Percentiles rank a stretch among this genome's conserved stretches.
phyloP scores from a whole-genome alignment of 1,140 invertebrate species.

The Idris sp. region DNA sequence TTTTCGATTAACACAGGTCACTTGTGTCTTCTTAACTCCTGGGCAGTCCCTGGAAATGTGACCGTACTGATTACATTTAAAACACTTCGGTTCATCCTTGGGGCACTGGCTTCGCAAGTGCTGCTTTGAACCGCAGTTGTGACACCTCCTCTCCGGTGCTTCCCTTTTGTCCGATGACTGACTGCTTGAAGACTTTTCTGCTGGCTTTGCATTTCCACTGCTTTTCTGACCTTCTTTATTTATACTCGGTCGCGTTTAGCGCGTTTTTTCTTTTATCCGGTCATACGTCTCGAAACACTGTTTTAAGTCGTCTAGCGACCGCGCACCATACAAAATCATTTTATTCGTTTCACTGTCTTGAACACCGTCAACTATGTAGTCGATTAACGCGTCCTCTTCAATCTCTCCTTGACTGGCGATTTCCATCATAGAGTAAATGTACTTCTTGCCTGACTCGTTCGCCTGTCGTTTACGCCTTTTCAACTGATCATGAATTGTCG shows the following conservation, averaged over 20 bases:
- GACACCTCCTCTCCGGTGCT: constrained; percentile 10
- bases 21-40: neutral
- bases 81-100: constrained; percentile 16
- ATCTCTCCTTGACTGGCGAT: constrained; percentile 60
- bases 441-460: constrained; percentile 57
- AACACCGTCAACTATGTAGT: constrained; percentile 67
- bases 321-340: constrained; percentile 52
- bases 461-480: constrained; percentile 9
- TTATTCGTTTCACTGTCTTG: constrained; percentile 53
- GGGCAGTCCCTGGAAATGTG: constrained; percentile 13
- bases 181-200: constrained; percentile 3
- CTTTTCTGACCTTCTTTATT: constrained; percentile 4
- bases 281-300: constrained; percentile 35
- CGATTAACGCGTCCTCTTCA: constrained; percentile 61
- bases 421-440: constrained; percentile 61
- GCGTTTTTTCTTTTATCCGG: constrained; percentile 17
- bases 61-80: constrained; percentile 29
- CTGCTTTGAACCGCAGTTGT: constrained; percentile 18
- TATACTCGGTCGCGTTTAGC: neutral
- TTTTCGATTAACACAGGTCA: neutral
- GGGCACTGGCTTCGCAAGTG: constrained; percentile 4
- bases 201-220: constrained; percentile 1
- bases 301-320: constrained; percentile 35
- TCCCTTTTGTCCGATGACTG: too few relatives aligned
- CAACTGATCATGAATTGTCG: constrained; percentile 34